Conservation (phyloP, 23 tunicate species). For the Aplidium turbinatum region DNA sequence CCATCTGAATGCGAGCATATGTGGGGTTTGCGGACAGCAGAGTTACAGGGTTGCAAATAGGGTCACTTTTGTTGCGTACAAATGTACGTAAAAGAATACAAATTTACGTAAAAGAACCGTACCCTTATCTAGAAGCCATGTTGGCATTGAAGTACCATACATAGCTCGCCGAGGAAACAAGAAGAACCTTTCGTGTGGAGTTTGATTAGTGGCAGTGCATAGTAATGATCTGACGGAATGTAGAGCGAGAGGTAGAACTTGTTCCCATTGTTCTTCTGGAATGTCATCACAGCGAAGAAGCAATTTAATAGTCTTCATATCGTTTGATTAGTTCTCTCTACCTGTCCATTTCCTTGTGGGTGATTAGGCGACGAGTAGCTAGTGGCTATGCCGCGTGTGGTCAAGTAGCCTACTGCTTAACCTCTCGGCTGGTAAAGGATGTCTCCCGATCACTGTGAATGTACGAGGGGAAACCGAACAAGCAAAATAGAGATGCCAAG, state of each 20-base stretch:
- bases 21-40: constrained; percentile 21
- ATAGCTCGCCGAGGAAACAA: no score
- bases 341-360: constrained; percentile 17
- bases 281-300: no score
- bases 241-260: no score
- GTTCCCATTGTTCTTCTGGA: no score
- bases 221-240: constrained; percentile 7
- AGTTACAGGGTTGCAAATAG: constrained; percentile 18
- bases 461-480: constrained; percentile 6
- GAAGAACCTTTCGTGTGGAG: no score
- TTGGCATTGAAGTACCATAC: no score
- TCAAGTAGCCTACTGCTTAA: neutral
- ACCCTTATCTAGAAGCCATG: neutral
- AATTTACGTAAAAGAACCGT: no score
- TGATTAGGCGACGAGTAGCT: neutral
- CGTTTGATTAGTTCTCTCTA: constrained; percentile 27
- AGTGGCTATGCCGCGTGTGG: neutral
- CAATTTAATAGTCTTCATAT: constrained; percentile 25
- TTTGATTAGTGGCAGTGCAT: neutral
- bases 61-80: constrained; percentile 35
- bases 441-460: neutral
- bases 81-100: constrained; percentile 15
- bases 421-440: neutral
- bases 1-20: constrained; percentile 19
- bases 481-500: neutral